A percentile compares a stretch with the other conserved stretches of the same genome.
Conservation (phyloP, 64 coral and sea anemone genomes). For the Dendronephthya gigantea region DNA sequence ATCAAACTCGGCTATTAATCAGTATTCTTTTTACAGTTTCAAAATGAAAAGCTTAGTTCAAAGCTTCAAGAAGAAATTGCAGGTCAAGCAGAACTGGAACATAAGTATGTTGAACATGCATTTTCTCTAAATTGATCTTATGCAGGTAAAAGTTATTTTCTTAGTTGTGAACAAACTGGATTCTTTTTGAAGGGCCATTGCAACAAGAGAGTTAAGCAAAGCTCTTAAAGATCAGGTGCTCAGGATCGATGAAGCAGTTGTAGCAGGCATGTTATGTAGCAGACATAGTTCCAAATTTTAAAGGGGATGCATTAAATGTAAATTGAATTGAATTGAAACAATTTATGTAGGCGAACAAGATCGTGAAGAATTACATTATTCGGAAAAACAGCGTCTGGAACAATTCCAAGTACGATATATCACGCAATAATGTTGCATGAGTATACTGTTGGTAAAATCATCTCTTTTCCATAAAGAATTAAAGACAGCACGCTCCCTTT, state of each 20-base stretch:
- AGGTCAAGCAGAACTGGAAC: conserved; percentile 60
- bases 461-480: neutral
- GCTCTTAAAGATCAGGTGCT: conserved; percentile 81
- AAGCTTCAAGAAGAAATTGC: conserved; percentile 84
- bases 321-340: neutral
- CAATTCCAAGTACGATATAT: conserved; percentile 61
- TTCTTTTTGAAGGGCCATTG: conserved; percentile 39
- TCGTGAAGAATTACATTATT: conserved; percentile 63
- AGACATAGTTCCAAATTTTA: neutral
- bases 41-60: conserved; percentile 82
- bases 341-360: conserved; percentile 66
- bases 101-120: conserved; percentile 51
- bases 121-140: too few relatives aligned
- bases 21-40: conserved; percentile 44
- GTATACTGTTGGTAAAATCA: too few relatives aligned
- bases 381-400: conserved; percentile 61
- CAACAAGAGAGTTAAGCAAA: conserved; percentile 73
- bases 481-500: neutral
- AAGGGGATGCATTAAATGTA: neutral
- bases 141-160: too few relatives aligned
- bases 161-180: neutral
- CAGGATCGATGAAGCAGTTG: conserved; percentile 50
- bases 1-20: neutral
- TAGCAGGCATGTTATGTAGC: conserved; percentile 37
- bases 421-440: too few relatives aligned